Base-by-base conservation (phyloP, 2,113 vertebrate genomes). In the Ifrita kowaldi region DNA sequence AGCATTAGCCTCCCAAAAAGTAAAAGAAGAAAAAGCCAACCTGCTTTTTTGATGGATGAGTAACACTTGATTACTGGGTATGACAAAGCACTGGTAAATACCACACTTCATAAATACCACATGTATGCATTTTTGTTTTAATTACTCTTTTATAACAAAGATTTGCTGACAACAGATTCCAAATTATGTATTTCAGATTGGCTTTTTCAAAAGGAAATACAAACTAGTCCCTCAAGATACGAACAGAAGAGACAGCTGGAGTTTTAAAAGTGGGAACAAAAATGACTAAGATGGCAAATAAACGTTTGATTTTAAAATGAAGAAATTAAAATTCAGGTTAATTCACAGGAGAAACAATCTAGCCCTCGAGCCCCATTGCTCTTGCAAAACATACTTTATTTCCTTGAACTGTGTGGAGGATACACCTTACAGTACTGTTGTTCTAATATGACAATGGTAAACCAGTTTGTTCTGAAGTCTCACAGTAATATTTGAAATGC, bases 171-270 rank as follows among this genome's bases (percentile, higher is more conserved):
- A 84, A 71, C 35, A 74, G 74, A 78, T 86, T 92, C 30, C 49
- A 86, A 83, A 96, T 97, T 97, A 28, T 97, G 47, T 96, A 50
- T 97, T 98, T 81, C 98, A 99, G 99, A 95, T 97, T 65, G 99
- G 99, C 53, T 99, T 99, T 98, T 99, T 99, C 89, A 98, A 99
- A 98, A 98, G 99, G 94, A 97, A 97, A n/a, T 98, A 98, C 69
- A 98, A 98, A 95, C 90, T 96, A 24, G 93, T 98, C 60, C 59
- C 97, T 73, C 96, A 98, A 96, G 98, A 99, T 62, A 92, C 95
- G 67, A 97, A 98, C n/a, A 97, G 93, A 78, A 98, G 98, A 96
- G 97, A 98, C 85, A 99, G 99, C 94, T 99, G 99, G 99, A 99
- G 98, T 95, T 99, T 99, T 32, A 97, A 99, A 92, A 98, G 97